A percentile compares a stretch with the other conserved stretches of the same genome.
phyloP scores from a whole-genome alignment of 2,888 invertebrate genomes.

The Apamea anceps region DNA sequence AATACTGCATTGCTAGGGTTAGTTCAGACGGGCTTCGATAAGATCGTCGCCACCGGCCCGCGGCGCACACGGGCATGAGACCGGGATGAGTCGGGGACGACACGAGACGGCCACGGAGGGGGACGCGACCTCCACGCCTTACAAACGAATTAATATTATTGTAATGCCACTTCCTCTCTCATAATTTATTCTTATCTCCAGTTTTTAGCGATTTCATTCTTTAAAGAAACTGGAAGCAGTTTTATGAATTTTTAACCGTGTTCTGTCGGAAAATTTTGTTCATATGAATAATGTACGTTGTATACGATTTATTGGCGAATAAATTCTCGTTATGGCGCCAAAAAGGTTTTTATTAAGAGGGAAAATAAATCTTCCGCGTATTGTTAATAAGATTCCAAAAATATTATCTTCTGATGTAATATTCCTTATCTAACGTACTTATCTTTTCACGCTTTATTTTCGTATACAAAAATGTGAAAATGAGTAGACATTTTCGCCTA shows the following conservation, averaged over 20 bases:
- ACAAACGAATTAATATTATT: conserved; percentile 80
- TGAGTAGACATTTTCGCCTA: conserved; percentile 7
- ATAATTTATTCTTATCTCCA: conserved; percentile 86
- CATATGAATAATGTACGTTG: conserved; percentile 62
- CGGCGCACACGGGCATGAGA: conserved; percentile 17
- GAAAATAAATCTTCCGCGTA: conserved; percentile 58
- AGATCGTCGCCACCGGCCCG: conserved; percentile 58
- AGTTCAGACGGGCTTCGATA: conserved; percentile 53
- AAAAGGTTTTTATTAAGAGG: conserved; percentile 62
- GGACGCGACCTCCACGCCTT: conserved; percentile 60
- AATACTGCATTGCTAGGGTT: conserved; percentile 24
- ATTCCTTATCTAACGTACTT: conserved; percentile 48
- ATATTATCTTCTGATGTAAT: conserved; percentile 57
- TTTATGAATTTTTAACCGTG: conserved; percentile 67
- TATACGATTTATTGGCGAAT: conserved; percentile 62
- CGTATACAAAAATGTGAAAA: conserved; percentile 31
- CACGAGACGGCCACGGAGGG: conserved; percentile 31
- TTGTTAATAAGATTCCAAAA: conserved; percentile 64
- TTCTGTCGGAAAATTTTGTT: conserved; percentile 60
- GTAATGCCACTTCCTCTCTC: conserved; percentile 80
- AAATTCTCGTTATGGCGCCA: conserved; percentile 63
- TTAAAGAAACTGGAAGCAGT: conserved; percentile 63
- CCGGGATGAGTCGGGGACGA: conserved; percentile 14
- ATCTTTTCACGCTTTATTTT: conserved; percentile 31
- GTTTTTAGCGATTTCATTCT: conserved; percentile 69